Evolutionary conservation across 2,797 vertebrate genomes (phyloP), one percentile per base, ranked within the genome.

Genomic region (Tragopan temminckii): DNA sequence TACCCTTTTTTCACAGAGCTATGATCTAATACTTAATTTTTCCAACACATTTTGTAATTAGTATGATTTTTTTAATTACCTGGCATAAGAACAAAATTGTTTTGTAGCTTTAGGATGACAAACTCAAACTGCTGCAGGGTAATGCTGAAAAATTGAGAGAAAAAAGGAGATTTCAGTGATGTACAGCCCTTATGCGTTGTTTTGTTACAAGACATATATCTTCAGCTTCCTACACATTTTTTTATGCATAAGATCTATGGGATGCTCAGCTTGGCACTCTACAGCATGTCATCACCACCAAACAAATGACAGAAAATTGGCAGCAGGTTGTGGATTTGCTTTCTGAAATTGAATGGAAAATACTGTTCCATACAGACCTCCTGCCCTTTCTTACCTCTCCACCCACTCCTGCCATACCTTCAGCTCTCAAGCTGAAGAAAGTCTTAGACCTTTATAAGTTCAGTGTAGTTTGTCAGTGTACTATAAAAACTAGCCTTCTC

Each of bases 181-280:
- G 71, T 50, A 61, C 33, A 64, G 40, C 40, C 77, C 67, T 88
- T 81, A 66, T 59, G 69, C 81, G 77, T 88, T 93, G 70, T 75
- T 94, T 84, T 92, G 78, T 92, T 95, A 94, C 59, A 95, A 96
- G 93, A 88, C 64, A 87, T 63, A 48, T 85, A 89, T 93, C 93
- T 91, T 90, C 86, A 88, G 64, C 84, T 93, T 94, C 68, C 88
- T 80, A 92, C 89, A 82, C 57, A 29, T 69, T 58, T 82, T 91
- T 95, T 94, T 92, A 85, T 87, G 80, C 88, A 84, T 55, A 62
- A 85, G 76, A 89, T 61, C 68, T 80, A 94, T 2, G 9, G 80
- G 80, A 91, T 95, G 88, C 93, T 95, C 89, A 93, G 74, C 90
- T 96, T 90, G 88, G 83, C 1, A 38, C 75, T 95, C 64, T 74